These are phyloP conservation scores for Zelleria hepariella DNA, from an alignment of 2,888 invertebrate species.

Conservation along the genomic window DNA sequence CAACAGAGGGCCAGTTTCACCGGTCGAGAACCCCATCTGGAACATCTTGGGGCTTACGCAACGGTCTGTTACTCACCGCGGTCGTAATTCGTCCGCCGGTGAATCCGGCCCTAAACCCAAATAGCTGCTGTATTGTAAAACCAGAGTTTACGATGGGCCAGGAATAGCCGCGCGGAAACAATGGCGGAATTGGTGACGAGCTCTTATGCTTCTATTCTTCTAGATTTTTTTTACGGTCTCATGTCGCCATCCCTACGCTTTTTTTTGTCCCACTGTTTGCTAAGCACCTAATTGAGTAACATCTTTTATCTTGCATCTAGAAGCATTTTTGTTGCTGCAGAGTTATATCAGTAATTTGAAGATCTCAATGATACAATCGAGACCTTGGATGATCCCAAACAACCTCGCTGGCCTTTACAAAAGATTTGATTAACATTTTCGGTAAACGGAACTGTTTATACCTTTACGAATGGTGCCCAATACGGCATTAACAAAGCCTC, in stretches of 20 bases:
- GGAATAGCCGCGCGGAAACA: background rate
- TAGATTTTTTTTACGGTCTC: no score
- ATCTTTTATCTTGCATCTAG: no score
- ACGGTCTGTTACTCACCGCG: constrained; percentile 10
- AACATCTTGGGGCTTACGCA: background rate
- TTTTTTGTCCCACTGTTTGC: no score
- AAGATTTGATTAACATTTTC: background rate
- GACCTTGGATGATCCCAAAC: background rate
- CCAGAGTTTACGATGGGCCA: constrained; percentile 8
- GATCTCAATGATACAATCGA: background rate
- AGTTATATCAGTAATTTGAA: background rate
- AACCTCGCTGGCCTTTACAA: background rate
- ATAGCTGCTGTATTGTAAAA: constrained; percentile 7
- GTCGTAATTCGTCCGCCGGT: constrained; percentile 28
- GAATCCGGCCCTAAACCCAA: constrained; percentile 14
- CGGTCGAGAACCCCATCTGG: background rate
- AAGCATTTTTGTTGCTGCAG: background rate
- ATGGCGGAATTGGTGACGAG: background rate
- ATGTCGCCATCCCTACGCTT: no score
- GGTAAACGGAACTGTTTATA: constrained; percentile 6
- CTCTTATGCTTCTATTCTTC: background rate
- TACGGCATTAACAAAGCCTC: constrained; percentile 1
- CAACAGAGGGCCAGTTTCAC: background rate
- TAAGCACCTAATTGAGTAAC: no score
- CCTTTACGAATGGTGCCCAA: background rate